Evolutionary conservation across 2,113 vertebrate genomes (phyloP).

Genomic region (cattle (Bos taurus)): ARS-UCD2.0 NC_037334.1:39630001-39630500

Average conservation of each 20-base stretch:
- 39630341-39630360: not conserved
- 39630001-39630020: not conserved
- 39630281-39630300: not conserved
- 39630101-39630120: not conserved
- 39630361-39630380: not conserved
- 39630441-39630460: not conserved
- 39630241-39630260: not conserved
- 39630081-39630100: not conserved
- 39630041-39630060: not conserved
- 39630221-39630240: not conserved
- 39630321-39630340: not conserved
- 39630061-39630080: not conserved
- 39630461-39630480: not conserved
- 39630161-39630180: not conserved
- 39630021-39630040: not conserved
- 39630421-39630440: not conserved
- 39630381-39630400: not conserved
- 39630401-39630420: not conserved
- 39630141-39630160: not conserved
- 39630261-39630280: not conserved
- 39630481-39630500: not conserved
- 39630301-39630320: not conserved
- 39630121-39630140: not conserved
- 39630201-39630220: not conserved
- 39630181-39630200: not conserved